Base-by-base conservation (phyloP, 2,888 invertebrate species). In the Herminia tarsipennalis region DNA sequence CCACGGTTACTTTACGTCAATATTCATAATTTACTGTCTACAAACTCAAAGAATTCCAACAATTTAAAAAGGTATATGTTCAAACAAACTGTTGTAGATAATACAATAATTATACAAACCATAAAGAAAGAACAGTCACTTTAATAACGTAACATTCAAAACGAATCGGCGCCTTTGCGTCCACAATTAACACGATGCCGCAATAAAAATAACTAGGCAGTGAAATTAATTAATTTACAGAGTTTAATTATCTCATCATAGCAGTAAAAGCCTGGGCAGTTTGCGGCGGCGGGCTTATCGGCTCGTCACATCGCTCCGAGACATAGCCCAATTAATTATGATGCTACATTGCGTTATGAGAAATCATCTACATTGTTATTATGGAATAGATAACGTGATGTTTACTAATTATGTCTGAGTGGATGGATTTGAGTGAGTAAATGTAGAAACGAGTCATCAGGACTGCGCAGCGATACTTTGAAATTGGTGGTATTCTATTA, bases 161-260 rank as follows among this genome's bases (percentile, higher is more conserved):
- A 70, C 74, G 76, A 80, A 75, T 81, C 78, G 79, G 79, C 74
- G 71, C 77, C 79, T 82, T 83, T 78, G 70, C 73, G 57, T 62
- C 55, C 59, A 65, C 72, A 75, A 77, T 78, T 78, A 80, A 82
- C 76, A 76, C 78, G 77, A 77, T 77, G 78, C 73, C 70, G 72
- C 83, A 76, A 78, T 82, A 81, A 83, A 84, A 83, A 76, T 79
- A 81, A 82, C 78, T 81, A 81, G 81, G 65, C 75, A 78, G 73
- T 69, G 77, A 78, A 81, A 82, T 79, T 85, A 88, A 88, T 89
- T 88, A 88, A 87, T 87, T 85, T 87, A 84, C 78, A 73, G 78
- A 80, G 75, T 82, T 83, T 89, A 88, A 90, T 89, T 88, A 87
- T 85, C 86, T 86, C 86, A 84, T 89, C 88, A 86, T 73, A 71